Evolutionary conservation across 2,888 invertebrate species (phyloP).

Genomic region (Biston stratarius): DNA sequence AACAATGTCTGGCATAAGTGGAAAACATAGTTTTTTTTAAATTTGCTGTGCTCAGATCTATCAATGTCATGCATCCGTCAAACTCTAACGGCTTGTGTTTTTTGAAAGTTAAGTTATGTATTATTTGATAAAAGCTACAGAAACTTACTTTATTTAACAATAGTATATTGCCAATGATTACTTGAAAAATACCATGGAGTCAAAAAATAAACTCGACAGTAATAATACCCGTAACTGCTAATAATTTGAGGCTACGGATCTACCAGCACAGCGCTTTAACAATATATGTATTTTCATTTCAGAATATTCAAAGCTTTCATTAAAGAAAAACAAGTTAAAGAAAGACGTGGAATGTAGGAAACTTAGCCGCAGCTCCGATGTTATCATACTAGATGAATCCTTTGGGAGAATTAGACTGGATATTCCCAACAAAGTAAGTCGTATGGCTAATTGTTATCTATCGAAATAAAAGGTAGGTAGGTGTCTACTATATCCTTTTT

Average conservation of each 20-base stretch:
- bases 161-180: not conserved
- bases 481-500: not conserved
- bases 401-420: constrained; percentile 68
- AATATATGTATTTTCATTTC: constrained; percentile 44
- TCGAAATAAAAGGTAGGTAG: not conserved
- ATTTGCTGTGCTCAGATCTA: too few species aligned
- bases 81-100: not conserved
- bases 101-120: not conserved
- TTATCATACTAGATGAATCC: constrained; percentile 75
- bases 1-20: too few species aligned
- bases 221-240: constrained; percentile 64
- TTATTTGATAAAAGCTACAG: too few species aligned
- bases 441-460: not conserved
- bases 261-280: not conserved
- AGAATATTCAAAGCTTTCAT: constrained; percentile 72
- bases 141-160: not conserved
- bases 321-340: constrained; percentile 72
- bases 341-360: constrained; percentile 54
- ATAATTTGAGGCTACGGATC: not conserved
- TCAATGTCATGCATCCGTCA: too few species aligned
- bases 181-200: constrained; percentile 55
- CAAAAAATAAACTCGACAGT: constrained; percentile 52
- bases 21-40: too few species aligned
- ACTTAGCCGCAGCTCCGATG: constrained; percentile 64
- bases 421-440: constrained; percentile 40